These are phyloP conservation scores for Corapipo altera DNA, from an alignment of 2,113 vertebrate genomes.

Conservation along the genomic window DNA sequence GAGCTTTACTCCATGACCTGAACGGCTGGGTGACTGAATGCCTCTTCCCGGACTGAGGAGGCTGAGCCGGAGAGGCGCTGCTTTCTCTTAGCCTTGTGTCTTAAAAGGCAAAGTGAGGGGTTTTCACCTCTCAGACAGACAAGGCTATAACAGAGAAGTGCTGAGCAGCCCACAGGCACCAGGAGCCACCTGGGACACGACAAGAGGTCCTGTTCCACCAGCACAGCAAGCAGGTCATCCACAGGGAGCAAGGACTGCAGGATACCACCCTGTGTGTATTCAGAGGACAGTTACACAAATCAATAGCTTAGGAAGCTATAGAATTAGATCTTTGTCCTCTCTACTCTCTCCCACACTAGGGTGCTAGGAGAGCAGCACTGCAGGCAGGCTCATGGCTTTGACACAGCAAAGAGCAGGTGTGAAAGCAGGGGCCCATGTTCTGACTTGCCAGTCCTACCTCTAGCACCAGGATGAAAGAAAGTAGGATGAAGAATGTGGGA, in stretches of 20 bases:
- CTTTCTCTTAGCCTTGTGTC: neutral
- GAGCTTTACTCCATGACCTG: neutral
- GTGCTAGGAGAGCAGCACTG: neutral
- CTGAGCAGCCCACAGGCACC: neutral
- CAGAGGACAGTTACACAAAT: neutral
- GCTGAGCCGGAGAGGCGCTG: neutral
- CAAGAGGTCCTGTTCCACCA: neutral
- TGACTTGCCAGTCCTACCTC: neutral
- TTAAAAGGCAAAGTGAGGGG: neutral
- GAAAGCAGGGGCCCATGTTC: neutral
- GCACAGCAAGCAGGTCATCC: neutral
- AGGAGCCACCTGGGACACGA: neutral
- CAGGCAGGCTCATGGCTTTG: neutral
- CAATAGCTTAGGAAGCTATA: neutral
- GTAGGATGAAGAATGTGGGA: no score
- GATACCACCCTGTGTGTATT: neutral
- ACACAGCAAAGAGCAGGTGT: neutral
- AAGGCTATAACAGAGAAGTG: accelerated
- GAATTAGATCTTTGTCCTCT: neutral
- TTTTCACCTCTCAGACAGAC: neutral
- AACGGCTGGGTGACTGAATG: neutral
- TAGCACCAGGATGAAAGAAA: neutral
- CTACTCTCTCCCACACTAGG: neutral
- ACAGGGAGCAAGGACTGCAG: accelerated
- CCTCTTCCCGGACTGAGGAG: neutral